Conservation (phyloP, 2,797 vertebrate genomes). For the Scyliorhinus canicula region DNA sequence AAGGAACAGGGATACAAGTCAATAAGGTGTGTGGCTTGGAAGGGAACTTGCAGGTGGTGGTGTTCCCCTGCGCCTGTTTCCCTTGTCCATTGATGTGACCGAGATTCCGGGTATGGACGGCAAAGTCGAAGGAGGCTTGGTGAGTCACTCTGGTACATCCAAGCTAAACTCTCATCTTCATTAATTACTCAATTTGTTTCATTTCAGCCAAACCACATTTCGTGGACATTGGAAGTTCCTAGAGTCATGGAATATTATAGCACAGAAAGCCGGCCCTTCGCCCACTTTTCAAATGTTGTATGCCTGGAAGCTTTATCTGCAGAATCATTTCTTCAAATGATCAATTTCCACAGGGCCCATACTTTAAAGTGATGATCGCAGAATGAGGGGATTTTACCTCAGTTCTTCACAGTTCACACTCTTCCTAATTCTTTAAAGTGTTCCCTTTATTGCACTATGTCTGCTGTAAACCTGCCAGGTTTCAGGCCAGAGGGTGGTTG, state of each 20-base stretch:
- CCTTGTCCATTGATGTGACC: too few species aligned
- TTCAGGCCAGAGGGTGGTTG: neutral
- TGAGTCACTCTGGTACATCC: neutral
- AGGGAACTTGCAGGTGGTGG: neutral
- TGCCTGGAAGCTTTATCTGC: neutral
- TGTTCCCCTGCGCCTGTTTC: neutral
- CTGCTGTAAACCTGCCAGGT: neutral
- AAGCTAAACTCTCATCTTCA: neutral
- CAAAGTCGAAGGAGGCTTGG: neutral
- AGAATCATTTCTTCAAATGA: neutral
- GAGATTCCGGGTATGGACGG: neutral
- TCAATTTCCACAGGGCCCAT: neutral
- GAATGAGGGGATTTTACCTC: neutral
- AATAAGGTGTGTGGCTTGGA: neutral
- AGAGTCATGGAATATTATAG: too few species aligned
- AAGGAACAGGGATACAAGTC: too few species aligned
- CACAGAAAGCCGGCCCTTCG: too few species aligned
- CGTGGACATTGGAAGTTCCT: neutral
- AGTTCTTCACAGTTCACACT: neutral
- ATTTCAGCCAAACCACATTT: neutral
- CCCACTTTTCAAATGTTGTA: neutral
- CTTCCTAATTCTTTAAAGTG: neutral
- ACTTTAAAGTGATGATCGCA: too few species aligned
- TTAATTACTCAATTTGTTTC: neutral
- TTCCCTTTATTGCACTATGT: neutral